A percentile compares a stretch with the other conserved stretches of the same genome.
Conservation (phyloP, 2,888 invertebrate species). For the Rhingia campestris region DNA sequence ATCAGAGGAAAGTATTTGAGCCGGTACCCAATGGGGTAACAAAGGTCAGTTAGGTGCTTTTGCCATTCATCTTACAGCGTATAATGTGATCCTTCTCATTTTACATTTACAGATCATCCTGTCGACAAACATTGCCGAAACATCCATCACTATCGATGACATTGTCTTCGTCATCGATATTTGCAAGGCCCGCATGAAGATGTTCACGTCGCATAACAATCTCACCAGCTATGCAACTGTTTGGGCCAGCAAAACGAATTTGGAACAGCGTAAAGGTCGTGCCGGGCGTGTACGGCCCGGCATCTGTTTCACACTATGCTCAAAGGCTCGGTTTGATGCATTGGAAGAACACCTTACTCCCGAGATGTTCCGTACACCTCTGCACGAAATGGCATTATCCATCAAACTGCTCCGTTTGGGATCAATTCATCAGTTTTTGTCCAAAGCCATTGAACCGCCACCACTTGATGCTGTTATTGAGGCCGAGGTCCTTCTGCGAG, state of each 20-base stretch:
- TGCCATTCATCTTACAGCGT: background rate
- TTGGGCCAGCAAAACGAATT: slow-evolving; percentile 96
- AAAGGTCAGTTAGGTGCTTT: slow-evolving; percentile 86
- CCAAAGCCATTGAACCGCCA: slow-evolving; percentile 97
- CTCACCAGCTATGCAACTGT: slow-evolving; percentile 99
- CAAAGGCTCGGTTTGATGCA: slow-evolving; percentile 87
- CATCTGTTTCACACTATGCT: slow-evolving; percentile 96
- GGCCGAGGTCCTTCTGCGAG: slow-evolving; percentile 92
- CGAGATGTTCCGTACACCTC: slow-evolving; percentile 98
- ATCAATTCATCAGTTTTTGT: slow-evolving; percentile 95
- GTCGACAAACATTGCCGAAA: slow-evolving; percentile 99
- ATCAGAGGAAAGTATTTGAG: slow-evolving; percentile 96
- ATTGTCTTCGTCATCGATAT: slow-evolving; percentile 98
- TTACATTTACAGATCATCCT: slow-evolving; percentile 89
- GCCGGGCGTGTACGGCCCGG: slow-evolving; percentile 98
- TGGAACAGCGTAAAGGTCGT: slow-evolving; percentile 93
- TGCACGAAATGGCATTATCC: slow-evolving; percentile 96
- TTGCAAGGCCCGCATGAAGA: slow-evolving; percentile 98
- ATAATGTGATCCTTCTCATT: background rate
- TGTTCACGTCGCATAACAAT: slow-evolving; percentile 99
- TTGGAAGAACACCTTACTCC: slow-evolving; percentile 96
- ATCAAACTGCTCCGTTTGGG: slow-evolving; percentile 94
- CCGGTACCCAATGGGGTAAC: slow-evolving; percentile 92
- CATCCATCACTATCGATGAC: slow-evolving; percentile 98
- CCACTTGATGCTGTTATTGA: slow-evolving; percentile 99